Evolutionary conservation across 2,888 invertebrate species (phyloP).

Genomic region (Mesorhabditis belari): DNA sequence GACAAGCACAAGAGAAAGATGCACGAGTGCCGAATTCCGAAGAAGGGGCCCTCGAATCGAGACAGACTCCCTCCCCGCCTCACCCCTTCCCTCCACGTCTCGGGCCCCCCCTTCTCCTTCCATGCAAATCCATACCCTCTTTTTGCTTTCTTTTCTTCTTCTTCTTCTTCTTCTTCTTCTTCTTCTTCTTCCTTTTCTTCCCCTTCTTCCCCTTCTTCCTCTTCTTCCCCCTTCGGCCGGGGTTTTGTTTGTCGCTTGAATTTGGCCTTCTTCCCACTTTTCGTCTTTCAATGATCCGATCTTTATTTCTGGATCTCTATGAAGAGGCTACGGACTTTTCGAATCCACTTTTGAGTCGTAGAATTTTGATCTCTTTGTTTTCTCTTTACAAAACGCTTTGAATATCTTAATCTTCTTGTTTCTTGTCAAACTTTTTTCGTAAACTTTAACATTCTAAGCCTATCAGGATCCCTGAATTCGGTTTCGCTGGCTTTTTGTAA

Average conservation of each 20-base stretch:
- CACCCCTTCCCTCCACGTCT: not conserved
- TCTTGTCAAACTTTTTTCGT: too few species aligned
- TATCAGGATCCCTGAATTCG: too few species aligned
- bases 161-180: conserved; percentile 5
- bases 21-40: not conserved
- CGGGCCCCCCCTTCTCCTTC: too few species aligned
- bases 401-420: too few species aligned
- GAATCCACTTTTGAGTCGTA: too few species aligned
- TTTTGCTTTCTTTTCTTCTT: conserved; percentile 1
- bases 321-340: not conserved
- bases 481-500: too few species aligned
- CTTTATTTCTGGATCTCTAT: not conserved
- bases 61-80: not conserved
- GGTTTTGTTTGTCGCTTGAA: not conserved
- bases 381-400: too few species aligned
- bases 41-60: not conserved
- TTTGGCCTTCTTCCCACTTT: not conserved
- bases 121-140: too few species aligned
- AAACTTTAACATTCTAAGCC: too few species aligned
- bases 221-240: not conserved
- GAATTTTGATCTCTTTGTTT: too few species aligned
- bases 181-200: not conserved
- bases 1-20: not conserved
- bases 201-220: not conserved
- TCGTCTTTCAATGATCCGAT: not conserved